Evolutionary conservation across 2,888 invertebrate genomes (phyloP), one percentile per base, ranked within the genome.

Genomic region (Pristionchus exspectatus): DNA sequence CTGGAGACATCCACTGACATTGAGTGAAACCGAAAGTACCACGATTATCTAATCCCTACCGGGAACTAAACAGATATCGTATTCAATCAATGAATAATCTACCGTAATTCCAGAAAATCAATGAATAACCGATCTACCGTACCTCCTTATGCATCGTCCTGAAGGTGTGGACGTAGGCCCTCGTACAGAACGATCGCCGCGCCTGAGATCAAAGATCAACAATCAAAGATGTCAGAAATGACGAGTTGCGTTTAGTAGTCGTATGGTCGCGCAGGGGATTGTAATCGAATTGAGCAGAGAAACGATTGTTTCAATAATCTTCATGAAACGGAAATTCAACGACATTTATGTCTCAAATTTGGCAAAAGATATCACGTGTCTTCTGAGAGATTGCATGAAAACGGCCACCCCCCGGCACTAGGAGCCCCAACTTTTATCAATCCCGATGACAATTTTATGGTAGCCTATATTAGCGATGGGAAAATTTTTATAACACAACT

Each of bases 161-260:
- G 95, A 97, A 97, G 5, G 97, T 97, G 94, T 97, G 97, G n/a
- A 97, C 97, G 95, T 97, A 97, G 24, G 97, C 97, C 97, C 95
- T 97, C 97, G 96, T 96, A 97, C 30, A 97, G 95, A 44, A 97
- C 96, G 83, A 89, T 86, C 4, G 33, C 77, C 4, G 84, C 72
- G n/a, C 21, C 90, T 59, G 86, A 38, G n/a, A 21, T 33, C 18
- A 44, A 50, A 77, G 44, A 38, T 77, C 77, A 77, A 77, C 2
- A 16, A 77, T 77, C 44, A 38, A 27, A 27, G 27, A 27, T 24
- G 2, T 27, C 66, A 66, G 27, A 27, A 66, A n/a, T n/a, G 21
- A 66, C 21, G 44, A 27, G 12, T 66, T 24, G 12, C 24, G n/a
- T 24, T n/a, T 24, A 27, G 18, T 66, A 14, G 9, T 24, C 27